A percentile compares a stretch with the other conserved stretches of the same genome.
phyloP scores from a whole-genome alignment of 2,113 vertebrate genomes.

The Noctilio leporinus region DNA sequence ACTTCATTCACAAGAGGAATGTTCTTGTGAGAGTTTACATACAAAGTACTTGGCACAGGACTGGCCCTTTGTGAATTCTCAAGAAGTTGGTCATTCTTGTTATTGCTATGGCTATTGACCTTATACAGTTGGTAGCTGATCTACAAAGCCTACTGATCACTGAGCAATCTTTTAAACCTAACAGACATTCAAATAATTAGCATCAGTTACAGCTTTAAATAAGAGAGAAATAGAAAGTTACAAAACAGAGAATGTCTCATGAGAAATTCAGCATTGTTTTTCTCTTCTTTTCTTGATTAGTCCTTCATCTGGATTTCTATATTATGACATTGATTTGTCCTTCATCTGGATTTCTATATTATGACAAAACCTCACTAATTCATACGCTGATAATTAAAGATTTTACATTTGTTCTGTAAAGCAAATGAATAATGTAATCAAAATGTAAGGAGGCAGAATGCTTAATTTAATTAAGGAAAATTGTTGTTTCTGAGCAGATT shows the following conservation, averaged over 20 bases:
- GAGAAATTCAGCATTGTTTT: neutral
- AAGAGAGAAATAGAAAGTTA: neutral
- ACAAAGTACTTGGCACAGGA: neutral
- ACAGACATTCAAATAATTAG: neutral
- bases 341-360: slow-evolving; percentile 7
- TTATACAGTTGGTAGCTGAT: neutral
- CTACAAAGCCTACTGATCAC: neutral
- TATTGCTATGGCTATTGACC: neutral
- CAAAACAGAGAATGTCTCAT: neutral
- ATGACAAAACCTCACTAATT: slow-evolving; percentile 34
- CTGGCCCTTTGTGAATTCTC: neutral
- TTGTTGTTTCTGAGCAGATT: slow-evolving; percentile 1
- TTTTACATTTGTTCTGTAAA: slow-evolving; percentile 46
- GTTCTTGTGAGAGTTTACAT: neutral
- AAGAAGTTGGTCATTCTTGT: neutral
- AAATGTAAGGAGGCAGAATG: slow-evolving; percentile 33
- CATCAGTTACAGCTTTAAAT: neutral
- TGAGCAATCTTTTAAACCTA: neutral
- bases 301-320: slow-evolving; percentile 8
- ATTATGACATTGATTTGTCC: too few species aligned
- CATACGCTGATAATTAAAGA: slow-evolving; percentile 50
- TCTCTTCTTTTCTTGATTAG: slow-evolving; percentile 14
- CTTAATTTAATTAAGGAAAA: slow-evolving; percentile 52
- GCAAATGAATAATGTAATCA: slow-evolving; percentile 55
- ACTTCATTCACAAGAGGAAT: neutral